Percentiles rank a stretch among this genome's conserved stretches.
Conservation (phyloP, 2,888 invertebrate species). For the Palloptera scutellata region DNA sequence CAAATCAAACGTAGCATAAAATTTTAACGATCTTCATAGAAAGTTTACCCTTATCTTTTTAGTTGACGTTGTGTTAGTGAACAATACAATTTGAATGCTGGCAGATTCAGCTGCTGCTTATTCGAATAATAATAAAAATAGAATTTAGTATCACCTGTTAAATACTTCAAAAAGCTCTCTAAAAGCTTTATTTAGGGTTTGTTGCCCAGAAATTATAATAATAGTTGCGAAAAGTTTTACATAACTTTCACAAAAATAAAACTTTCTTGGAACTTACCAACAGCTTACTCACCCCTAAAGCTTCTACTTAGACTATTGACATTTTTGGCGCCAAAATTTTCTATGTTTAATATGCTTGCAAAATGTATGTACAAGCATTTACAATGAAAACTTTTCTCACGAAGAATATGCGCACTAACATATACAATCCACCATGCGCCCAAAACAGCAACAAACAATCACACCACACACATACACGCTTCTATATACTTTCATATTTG, state of each 20-base stretch:
- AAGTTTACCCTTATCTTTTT: background rate
- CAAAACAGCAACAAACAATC: slow-evolving; percentile 18
- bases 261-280: too few species aligned
- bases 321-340: slow-evolving; percentile 1
- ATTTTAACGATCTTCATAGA: background rate
- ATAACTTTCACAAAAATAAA: background rate
- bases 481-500: slow-evolving; percentile 25
- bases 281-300: too few species aligned
- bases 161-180: background rate
- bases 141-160: background rate
- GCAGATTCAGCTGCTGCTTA: too few species aligned
- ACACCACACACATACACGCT: slow-evolving; percentile 35
- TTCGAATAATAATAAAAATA: too few species aligned
- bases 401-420: slow-evolving; percentile 38
- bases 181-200: background rate
- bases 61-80: too few species aligned
- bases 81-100: too few species aligned
- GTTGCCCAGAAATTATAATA: background rate
- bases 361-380: too few species aligned
- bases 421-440: slow-evolving; percentile 45
- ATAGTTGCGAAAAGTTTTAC: background rate
- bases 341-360: too few species aligned
- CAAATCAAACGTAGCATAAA: background rate
- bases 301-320: background rate
- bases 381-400: slow-evolving; percentile 12